Percentiles rank a stretch among this genome's conserved stretches.
Conservation (phyloP, 2,888 invertebrate genomes). For the Zygothrica quintamaculata region DNA sequence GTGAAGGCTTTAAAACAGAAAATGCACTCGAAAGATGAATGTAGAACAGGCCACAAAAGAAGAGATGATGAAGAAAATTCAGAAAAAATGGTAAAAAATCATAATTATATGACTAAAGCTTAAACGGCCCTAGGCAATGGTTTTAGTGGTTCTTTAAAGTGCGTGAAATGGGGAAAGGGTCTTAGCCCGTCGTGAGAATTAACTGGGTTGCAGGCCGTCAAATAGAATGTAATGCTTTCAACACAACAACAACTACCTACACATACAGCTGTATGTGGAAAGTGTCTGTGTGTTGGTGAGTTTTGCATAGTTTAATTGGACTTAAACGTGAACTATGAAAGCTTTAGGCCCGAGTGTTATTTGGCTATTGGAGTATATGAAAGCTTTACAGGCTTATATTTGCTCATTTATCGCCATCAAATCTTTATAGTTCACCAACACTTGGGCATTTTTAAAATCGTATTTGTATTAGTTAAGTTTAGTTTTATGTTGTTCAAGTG, state of each 20-base stretch:
- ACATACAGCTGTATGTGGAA: background rate
- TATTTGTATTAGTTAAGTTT: conserved; percentile 4
- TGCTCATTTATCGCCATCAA: background rate
- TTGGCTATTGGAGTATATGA: background rate
- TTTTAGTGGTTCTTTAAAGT: conserved; percentile 39
- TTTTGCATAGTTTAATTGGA: background rate
- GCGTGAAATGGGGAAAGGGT: conserved; percentile 57
- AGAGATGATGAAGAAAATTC: conserved; percentile 3
- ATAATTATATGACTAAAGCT: conserved; percentile 67
- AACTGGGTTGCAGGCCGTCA: conserved; percentile 26
- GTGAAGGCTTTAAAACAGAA: conserved; percentile 41
- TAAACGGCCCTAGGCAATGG: conserved; percentile 27
- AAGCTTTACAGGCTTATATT: background rate
- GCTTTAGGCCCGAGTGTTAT: background rate
- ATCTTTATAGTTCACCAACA: background rate
- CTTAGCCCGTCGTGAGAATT: conserved; percentile 44
- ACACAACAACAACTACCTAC: background rate
- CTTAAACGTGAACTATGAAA: conserved; percentile 3
- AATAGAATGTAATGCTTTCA: conserved; percentile 24
- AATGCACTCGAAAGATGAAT: conserved; percentile 49
- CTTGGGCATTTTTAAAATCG: background rate
- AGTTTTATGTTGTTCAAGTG: conserved; percentile 32
- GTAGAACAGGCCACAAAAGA: conserved; percentile 27
- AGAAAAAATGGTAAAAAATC: conserved; percentile 8
- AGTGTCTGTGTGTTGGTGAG: conserved; percentile 13